These are phyloP conservation scores for Enteromius thamalakanensis DNA, from an alignment of 2,797 vertebrate species.

Conservation along the genomic window DNA sequence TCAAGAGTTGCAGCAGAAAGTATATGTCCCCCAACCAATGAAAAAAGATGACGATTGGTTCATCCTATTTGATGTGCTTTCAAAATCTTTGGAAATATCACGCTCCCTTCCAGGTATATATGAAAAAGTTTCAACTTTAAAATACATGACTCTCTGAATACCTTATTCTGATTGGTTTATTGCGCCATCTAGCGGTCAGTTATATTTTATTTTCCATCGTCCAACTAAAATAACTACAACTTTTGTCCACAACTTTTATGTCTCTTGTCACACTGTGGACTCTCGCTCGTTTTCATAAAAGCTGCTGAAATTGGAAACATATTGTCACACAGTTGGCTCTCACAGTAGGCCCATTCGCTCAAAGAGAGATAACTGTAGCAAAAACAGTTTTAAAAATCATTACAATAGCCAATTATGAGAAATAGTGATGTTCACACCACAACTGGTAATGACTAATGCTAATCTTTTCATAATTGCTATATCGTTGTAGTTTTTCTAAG, in stretches of 20 bases:
- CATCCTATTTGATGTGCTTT: slow-evolving; percentile 9
- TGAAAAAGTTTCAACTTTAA: neutral
- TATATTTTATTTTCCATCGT: neutral
- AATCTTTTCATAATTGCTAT: neutral
- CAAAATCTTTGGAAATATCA: neutral
- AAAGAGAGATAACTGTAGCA: neutral
- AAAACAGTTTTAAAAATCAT: neutral
- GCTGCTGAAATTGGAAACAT: neutral
- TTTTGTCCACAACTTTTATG: too few relatives aligned
- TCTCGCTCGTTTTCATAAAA: neutral
- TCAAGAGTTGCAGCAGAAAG: neutral
- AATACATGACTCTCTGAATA: neutral
- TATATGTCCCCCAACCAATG: neutral
- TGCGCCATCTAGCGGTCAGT: neutral
- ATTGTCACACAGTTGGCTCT: neutral
- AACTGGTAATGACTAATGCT: neutral
- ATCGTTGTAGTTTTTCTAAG: neutral
- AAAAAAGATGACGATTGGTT: slow-evolving; percentile 25
- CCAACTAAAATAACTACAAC: neutral
- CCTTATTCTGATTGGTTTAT: neutral
- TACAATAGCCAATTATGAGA: neutral
- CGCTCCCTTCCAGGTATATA: slow-evolving; percentile 8
- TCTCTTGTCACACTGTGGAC: neutral
- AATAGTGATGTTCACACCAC: neutral
- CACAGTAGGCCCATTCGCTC: neutral